A percentile compares a stretch with the other conserved stretches of the same genome.
These are phyloP conservation scores for Acipenser transmontanus DNA, from an alignment of 2,797 vertebrate species.

Conservation along the genomic window DNA sequence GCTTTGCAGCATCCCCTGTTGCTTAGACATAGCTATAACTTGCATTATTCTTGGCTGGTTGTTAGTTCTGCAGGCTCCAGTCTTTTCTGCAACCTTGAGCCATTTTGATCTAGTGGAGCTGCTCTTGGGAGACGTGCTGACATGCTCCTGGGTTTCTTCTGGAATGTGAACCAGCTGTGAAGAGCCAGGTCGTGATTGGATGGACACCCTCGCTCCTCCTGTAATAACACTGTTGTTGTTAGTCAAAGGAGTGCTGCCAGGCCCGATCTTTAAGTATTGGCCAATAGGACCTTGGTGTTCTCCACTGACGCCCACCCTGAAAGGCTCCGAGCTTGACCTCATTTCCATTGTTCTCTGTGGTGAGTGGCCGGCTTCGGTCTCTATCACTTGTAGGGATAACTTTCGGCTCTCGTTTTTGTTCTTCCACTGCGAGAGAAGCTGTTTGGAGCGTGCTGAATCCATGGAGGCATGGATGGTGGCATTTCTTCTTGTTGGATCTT, in stretches of 20 bases:
- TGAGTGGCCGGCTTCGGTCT: constrained; percentile 72
- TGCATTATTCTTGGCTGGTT: constrained; percentile 89
- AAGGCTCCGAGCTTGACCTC: constrained; percentile 77
- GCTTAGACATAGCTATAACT: constrained; percentile 94
- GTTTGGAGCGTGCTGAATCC: constrained; percentile 90
- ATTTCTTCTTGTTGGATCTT: constrained; percentile 78
- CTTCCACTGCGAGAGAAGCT: constrained; percentile 95
- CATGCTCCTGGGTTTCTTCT: constrained; percentile 85
- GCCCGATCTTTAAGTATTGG: too few relatives aligned
- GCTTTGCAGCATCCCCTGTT: constrained; percentile 87
- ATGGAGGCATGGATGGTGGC: constrained; percentile 86
- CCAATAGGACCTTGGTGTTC: constrained; percentile 61
- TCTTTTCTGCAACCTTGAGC: constrained; percentile 87
- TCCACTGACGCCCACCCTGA: constrained; percentile 72
- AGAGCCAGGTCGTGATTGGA: constrained; percentile 89
- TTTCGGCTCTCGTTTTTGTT: constrained; percentile 85
- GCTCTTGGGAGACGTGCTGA: constrained; percentile 64
- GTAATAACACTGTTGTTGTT: constrained; percentile 79
- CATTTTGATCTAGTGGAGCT: constrained; percentile 78
- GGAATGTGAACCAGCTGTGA: constrained; percentile 96
- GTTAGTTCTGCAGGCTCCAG: constrained; percentile 71
- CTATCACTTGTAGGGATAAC: constrained; percentile 78
- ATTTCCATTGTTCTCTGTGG: constrained; percentile 83
- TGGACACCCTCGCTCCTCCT: constrained; percentile 77
- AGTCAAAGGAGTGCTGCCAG: constrained; percentile 67